Evolutionary conservation across 2,888 invertebrate genomes (phyloP), one percentile per base, ranked within the genome.

Genomic region (Sussaba pulchella): DNA sequence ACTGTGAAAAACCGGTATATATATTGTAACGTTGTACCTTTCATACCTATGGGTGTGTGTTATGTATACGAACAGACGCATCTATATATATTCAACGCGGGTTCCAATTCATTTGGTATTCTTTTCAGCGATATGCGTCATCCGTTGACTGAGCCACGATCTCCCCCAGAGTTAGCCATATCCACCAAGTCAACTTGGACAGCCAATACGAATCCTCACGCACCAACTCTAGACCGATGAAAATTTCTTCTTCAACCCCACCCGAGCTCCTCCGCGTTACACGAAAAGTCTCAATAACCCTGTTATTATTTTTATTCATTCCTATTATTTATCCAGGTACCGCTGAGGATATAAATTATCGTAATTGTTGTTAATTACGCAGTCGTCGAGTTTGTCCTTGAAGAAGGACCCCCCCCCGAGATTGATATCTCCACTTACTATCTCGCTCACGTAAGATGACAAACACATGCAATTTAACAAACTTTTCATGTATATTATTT

Each of bases 111-210:
- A 89, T 89, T 89, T 89, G 81, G 89, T 89, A 90, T 90, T 90
- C 89, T 87, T 88, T 89, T 89, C 86, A 84, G 83, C 84, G 88
- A 87, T 77, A 80, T 86, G 87, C 87, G 89, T 89, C 89, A 89
- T 90, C 88, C 87, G 87, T 86, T 81, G 83, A 63, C 71, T 47
- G 57, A 57, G 64, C 66, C 26, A 24, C 4, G 21, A 61, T 21
- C n/a, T 39, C 21, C 36, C 54, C 14, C 26, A 31, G 6, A 31
- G 10, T n/a, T 3, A 39, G 8, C 14, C 47, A n/a, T n/a, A n/a
- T n/a, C n/a, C n/a, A n/a, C 47, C 31, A 31, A 26, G 57, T 9
- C 14, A 8, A 9, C 14, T 26, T 17, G 57, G 57, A 8, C 31
- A 31, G 31, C 43, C 59, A 36, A 43, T 36, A 47, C 45, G 73